Base-by-base conservation (phyloP, 2,113 vertebrate genomes). In the Zosterops lateralis region DNA sequence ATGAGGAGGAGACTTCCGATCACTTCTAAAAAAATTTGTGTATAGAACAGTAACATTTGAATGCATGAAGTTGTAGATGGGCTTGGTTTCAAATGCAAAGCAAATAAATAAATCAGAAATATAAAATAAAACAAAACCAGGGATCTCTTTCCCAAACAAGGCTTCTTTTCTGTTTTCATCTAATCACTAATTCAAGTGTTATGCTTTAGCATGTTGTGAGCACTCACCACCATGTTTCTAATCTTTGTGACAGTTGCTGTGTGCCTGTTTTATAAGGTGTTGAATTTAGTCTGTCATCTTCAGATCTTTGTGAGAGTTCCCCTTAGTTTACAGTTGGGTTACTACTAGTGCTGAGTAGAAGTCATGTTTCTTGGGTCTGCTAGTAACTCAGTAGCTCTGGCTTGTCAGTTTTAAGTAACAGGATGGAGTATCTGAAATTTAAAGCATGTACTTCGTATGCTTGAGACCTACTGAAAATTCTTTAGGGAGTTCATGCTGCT, bases 241-340 rank as follows among this genome's bases (percentile, higher is more conserved):
- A 57, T 24, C 48, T 36, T 40, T 10, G 22, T 92, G 68, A 61
- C n/a, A 36, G 6, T 18, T 70, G 54, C 72, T 73, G 6, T 38
- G 45, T 73, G 29, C 65, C 57, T 48, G 9, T 34, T 64, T 47
- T 16, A 5, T n/a, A 42, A 71, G 9, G 17, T n/a, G 4, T 21
- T 81, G 68, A 34, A 29, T 67, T 77, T 45, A 40, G 28, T 31
- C 15, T 73, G 57, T 58, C 28, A 22, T n/a, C 48, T 68, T 83
- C 26, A 62, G 53, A 25, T 62, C 34, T 77, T 56, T 45, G 25
- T 48, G 44, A 17, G 18, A 17, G 11, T 78, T 94, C n/a, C 18
- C 12, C 17, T 42, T 61, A 17, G 25, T 36, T 60, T 54, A 19
- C 0, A 0, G 2, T 68, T 47, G 28, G 19, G 31, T 81, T 58